These are phyloP conservation scores for Dryas iulia DNA, from an alignment of 1,140 invertebrate species.

Conservation along the genomic window DNA sequence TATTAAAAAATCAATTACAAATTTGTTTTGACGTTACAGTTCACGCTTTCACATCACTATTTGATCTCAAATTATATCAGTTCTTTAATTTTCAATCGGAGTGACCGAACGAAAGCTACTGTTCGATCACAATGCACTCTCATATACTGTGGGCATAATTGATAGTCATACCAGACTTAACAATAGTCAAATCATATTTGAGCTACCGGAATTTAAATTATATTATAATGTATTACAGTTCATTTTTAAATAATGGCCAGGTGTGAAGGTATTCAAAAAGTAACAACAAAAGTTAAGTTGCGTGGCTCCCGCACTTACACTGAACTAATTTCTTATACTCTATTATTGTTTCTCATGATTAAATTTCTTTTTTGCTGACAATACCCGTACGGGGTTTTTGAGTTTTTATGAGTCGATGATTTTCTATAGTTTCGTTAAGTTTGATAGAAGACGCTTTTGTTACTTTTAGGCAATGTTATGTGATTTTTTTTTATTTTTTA, in stretches of 20 bases:
- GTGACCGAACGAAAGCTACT: constrained; percentile 72
- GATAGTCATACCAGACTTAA: constrained; percentile 76
- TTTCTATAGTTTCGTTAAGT: neutral
- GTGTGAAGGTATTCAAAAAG: constrained; percentile 60
- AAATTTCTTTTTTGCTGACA: constrained; percentile 68
- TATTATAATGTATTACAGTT: constrained; percentile 40
- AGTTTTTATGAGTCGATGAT: neutral
- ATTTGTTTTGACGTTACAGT: constrained; percentile 30
- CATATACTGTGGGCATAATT: constrained; percentile 75
- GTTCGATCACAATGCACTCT: constrained; percentile 73
- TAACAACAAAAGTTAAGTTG: constrained; percentile 66
- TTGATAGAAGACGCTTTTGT: neutral
- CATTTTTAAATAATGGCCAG: constrained; percentile 32
- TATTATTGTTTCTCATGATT: constrained; percentile 79
- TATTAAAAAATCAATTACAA: constrained; percentile 34
- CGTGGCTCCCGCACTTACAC: constrained; percentile 77
- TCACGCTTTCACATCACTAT: constrained; percentile 57
- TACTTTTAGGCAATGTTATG: neutral
- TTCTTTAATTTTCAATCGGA: constrained; percentile 77
- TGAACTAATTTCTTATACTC: constrained; percentile 73
- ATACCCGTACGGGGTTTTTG: neutral
- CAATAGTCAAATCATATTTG: constrained; percentile 63
- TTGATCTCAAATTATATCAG: constrained; percentile 72
- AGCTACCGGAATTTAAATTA: constrained; percentile 36
- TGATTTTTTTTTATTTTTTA: no score